A percentile compares a stretch with the other conserved stretches of the same genome.
Conservation (phyloP, 2,113 vertebrate species). For the Potamarius usumacintae region DNA sequence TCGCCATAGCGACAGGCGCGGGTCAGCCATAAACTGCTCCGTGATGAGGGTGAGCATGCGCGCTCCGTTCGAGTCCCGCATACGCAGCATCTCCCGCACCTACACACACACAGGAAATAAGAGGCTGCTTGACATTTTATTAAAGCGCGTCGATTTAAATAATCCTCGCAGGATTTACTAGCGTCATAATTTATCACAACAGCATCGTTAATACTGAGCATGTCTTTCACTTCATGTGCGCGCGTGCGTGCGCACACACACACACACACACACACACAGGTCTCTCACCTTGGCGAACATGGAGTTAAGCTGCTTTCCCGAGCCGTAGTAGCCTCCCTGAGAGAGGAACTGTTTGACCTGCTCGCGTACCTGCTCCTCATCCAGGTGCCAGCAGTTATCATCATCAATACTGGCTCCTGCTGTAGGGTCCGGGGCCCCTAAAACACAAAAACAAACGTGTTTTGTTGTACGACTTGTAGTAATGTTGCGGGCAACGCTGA, state of each 20-base stretch:
- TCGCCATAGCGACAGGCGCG: conserved; percentile 93
- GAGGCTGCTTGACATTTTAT: conserved; percentile 55
- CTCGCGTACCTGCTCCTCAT: conserved; percentile 97
- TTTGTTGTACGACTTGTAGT: too few relatives aligned
- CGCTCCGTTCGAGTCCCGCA: conserved; percentile 97
- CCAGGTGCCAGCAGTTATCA: conserved; percentile 98
- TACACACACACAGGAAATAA: conserved; percentile 60
- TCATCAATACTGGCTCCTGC: conserved; percentile 96
- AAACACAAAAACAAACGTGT: not conserved
- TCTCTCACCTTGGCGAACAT: conserved; percentile 93
- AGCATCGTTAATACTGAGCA: conserved; percentile 38
- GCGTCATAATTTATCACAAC: conserved; percentile 48
- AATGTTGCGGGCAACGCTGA: too few relatives aligned
- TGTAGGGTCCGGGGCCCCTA: conserved; percentile 96
- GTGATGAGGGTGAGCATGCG: conserved; percentile 97
- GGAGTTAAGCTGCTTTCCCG: conserved; percentile 96
- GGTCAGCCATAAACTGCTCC: conserved; percentile 98
- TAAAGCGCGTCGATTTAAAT: conserved; percentile 56
- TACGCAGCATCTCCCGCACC: conserved; percentile 98
- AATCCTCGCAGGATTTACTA: conserved; percentile 44
- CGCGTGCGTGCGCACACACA: conserved; percentile 7
- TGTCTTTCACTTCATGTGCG: conserved; percentile 6
- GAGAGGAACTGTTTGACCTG: conserved; percentile 98
- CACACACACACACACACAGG: conserved; percentile 5
- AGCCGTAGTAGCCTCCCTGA: conserved; percentile 96